phyloP scores from a whole-genome alignment of 2,113 vertebrate species.

The Emydura subglobosa region DNA sequence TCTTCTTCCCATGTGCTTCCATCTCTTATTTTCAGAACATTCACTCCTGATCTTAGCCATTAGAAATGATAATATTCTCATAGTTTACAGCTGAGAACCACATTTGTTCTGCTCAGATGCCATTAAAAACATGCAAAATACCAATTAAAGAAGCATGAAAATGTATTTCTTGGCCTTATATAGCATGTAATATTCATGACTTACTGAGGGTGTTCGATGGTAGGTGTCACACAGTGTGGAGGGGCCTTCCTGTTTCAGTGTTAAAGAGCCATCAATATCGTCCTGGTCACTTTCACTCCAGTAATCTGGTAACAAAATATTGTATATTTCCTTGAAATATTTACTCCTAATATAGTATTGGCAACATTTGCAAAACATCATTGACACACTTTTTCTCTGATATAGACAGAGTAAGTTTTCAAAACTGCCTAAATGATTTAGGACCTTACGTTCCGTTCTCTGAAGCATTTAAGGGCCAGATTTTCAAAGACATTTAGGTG shows the following conservation, averaged over 20 bases:
- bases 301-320: conserved; percentile 84
- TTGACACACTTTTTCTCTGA: not conserved
- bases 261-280: conserved; percentile 89
- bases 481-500: not conserved
- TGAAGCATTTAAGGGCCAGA: not conserved
- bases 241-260: conserved; percentile 90
- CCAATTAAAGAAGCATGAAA: not conserved
- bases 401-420: not conserved
- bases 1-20: not conserved
- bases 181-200: conserved; percentile 27
- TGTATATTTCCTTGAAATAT: not conserved
- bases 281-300: conserved; percentile 97
- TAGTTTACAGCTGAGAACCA: rapidly evolving
- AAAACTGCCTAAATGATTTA: not conserved
- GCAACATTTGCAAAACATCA: not conserved
- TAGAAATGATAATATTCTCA: not conserved
- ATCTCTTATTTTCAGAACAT: not conserved
- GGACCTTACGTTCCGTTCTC: not conserved
- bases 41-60: not conserved
- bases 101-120: not conserved
- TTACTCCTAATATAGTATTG: not conserved
- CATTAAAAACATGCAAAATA: not conserved
- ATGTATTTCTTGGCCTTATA: not conserved
- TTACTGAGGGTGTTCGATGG: conserved; percentile 90
- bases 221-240: conserved; percentile 85